Evolutionary conservation across 1,140 invertebrate genomes (phyloP), one percentile per base, ranked within the genome.

Genomic region (Trachymyrmex cornetzi): DNA sequence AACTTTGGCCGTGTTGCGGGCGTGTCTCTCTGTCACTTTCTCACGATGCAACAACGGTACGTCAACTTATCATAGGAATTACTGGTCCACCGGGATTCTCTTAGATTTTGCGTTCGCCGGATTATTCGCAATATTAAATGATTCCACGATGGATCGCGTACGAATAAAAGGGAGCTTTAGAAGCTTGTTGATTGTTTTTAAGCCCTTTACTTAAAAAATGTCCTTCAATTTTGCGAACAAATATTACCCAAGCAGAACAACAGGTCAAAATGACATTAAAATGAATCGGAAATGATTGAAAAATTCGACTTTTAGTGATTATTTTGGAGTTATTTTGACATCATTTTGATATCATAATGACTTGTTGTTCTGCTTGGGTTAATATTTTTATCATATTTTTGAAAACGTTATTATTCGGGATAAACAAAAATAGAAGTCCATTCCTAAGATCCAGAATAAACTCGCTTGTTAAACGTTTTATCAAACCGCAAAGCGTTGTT

Each of bases 1-100:
- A 84, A 24, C 53, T 84, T 69, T 55, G 14, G 55, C 67, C 80
- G 69, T 66, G 80, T 61, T 63, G 69, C 80, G 9, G 55, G 14
- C 38, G 38, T 84, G 27, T 48, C 9, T 22, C 27, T 48, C 22
- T 5, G 30, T 69, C 66, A 48, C 9, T n/a, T 82, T 59, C 34
- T 53, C 55, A 59, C 34, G 14, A 0, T 38, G 44, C 55, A 84
- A 75, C 80, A 44, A 24, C 38, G 48, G 57, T 19, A 63, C n/a
- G 55, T 84, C 69, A 59, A 74, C 9, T n/a, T 61, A 30, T 27
- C 3, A 16, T 50, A 64, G 48, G n/a, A 55, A 57, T 22, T 67
- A 38, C 7, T 53, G 19, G 38, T 11, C 3, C 19, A 66, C 16
- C 44, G 44, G 61, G 30, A n/a, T 38, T 34, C 44, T 14, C 14